Base-by-base conservation (phyloP, 2,888 invertebrate genomes). In the Brachyopa scutellaris region DNA sequence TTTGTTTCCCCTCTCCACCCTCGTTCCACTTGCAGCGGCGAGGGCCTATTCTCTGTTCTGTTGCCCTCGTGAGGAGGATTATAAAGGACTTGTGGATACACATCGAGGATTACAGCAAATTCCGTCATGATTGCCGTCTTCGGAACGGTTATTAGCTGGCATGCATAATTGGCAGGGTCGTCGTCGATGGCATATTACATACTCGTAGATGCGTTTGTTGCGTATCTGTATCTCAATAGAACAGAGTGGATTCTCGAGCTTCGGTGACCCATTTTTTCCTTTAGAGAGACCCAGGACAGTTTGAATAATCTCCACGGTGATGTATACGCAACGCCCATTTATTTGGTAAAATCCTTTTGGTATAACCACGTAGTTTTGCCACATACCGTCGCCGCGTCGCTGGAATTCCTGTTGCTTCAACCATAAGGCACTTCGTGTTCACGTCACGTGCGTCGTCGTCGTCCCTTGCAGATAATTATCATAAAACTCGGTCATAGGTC, bases 401-500 rank as follows among this genome's bases (percentile, higher is more conserved):
- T 21, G 59, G 33, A 47, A 61, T 29, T 36, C 62, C 67, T 61
- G 70, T 72, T 78, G 61, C 49, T 49, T 4, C 19, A n/a, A 23
- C 77, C 76, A 82, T 77, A 77, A 77, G 31, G 61, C 26, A 19
- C 4, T 69, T 55, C 70, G 40, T 62, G 74, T 42, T 66, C 73
- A 55, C 38, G 62, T 29, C 66, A n/a, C n/a, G n/a, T n/a, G n/a
- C n/a, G 31, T n/a, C 5, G 6, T 42, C 38, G 36, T 67, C 70
- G 67, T 83, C 61, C 66, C 78, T 62, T 55, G 55, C 72, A 83
- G 83, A 83, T 83, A 83, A 83, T 83, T 83, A 83, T 83, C 83
- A 78, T 83, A 83, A 83, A 67, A 78, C 61, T 78, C 83, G 83
- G 83, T 83, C 83, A 83, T 72, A 83, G 83, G 83, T 83, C 78